Evolutionary conservation across 2,888 invertebrate species (phyloP).

Genomic region (Stictocephala bisonia): DNA sequence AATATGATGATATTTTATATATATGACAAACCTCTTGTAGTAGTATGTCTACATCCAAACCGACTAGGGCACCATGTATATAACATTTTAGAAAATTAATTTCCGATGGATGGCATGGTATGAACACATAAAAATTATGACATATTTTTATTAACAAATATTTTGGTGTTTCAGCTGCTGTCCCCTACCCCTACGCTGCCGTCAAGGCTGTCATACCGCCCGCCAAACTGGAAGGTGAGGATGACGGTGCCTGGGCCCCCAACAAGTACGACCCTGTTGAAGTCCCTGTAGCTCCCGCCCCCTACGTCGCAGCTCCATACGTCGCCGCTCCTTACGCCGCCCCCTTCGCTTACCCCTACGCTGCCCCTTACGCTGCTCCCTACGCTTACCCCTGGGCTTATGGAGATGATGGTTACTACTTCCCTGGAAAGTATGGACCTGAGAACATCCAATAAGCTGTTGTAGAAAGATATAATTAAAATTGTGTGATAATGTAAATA

Average conservation of each 20-base stretch:
- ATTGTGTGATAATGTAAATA: no score
- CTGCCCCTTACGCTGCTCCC: neutral
- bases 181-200: slow-evolving; percentile 51
- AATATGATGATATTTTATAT: no score
- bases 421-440: slow-evolving; percentile 47
- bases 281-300: slow-evolving; percentile 16
- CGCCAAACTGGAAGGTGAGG: slow-evolving; percentile 6
- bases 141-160: no score
- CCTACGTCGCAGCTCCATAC: no score
- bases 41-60: no score
- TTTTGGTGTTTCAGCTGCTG: slow-evolving; percentile 44
- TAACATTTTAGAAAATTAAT: no score
- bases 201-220: slow-evolving; percentile 11
- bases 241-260: slow-evolving; percentile 41
- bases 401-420: slow-evolving; percentile 47
- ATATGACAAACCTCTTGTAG: no score
- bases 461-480: no score
- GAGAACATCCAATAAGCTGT: slow-evolving; percentile 42
- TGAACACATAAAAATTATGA: no score
- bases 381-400: slow-evolving; percentile 44
- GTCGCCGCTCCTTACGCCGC: slow-evolving; percentile 37
- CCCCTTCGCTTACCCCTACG: no score
- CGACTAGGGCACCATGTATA: no score
- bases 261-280: slow-evolving; percentile 44
- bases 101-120: no score